A percentile compares a stretch with the other conserved stretches of the same genome.
Conservation (phyloP, 2,888 invertebrate species). For the Nineta flava region DNA sequence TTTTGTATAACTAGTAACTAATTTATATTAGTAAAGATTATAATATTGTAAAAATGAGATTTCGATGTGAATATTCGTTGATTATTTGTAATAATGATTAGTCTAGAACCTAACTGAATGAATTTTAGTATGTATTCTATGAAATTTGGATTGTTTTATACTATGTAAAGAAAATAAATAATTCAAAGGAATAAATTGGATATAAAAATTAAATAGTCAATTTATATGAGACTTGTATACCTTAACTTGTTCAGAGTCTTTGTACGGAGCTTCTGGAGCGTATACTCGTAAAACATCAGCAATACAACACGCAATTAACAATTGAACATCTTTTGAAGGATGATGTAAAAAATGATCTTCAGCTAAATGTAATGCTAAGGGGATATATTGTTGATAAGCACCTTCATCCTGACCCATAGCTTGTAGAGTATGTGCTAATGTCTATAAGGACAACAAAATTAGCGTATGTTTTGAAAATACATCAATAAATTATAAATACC, state of each 20-base stretch:
- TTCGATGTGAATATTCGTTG: too few relatives aligned
- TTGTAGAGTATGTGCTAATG: conserved; percentile 84
- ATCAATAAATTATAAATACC: conserved; percentile 31
- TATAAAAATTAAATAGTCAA: not conserved
- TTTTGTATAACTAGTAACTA: too few relatives aligned
- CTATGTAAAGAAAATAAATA: too few relatives aligned
- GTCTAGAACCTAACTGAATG: too few relatives aligned
- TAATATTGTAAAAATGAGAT: too few relatives aligned
- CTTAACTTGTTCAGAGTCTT: conserved; percentile 85
- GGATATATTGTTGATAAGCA: conserved; percentile 80
- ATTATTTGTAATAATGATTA: too few relatives aligned
- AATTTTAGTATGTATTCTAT: too few relatives aligned
- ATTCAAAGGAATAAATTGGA: too few relatives aligned
- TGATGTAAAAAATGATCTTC: conserved; percentile 87
- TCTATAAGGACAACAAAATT: conserved; percentile 30
- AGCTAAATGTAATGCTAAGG: conserved; percentile 80
- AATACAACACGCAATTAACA: conserved; percentile 92
- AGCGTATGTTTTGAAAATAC: not conserved
- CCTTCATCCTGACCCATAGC: conserved; percentile 95
- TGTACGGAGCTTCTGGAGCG: conserved; percentile 95
- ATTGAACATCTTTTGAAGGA: conserved; percentile 78
- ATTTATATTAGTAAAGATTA: too few relatives aligned
- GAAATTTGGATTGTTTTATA: too few relatives aligned
- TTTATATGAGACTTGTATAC: conserved; percentile 17
- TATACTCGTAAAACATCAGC: conserved; percentile 93